A percentile compares a stretch with the other conserved stretches of the same genome.
Evolutionary conservation across 2,888 invertebrate species (phyloP).

Genomic region (Lissocephala sabroskyi): DNA sequence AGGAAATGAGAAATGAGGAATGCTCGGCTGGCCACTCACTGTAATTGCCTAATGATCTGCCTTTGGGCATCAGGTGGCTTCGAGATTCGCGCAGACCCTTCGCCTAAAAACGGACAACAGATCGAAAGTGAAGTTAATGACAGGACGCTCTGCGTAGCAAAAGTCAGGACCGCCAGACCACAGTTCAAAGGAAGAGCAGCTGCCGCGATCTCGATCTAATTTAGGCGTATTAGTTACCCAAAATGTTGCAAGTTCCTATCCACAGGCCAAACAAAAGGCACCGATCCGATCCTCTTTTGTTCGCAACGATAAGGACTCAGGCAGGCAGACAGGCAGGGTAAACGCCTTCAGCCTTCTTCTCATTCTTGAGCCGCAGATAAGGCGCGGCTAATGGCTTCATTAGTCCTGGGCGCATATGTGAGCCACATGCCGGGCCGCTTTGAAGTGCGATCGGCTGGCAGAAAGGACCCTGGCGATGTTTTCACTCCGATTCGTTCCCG

Average conservation of each 20-base stretch:
- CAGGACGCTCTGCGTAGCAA: slow-evolving; percentile 22
- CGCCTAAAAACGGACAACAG: slow-evolving; percentile 25
- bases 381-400: slow-evolving; percentile 58
- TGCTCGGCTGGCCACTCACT: slow-evolving; percentile 7
- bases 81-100: slow-evolving; percentile 33
- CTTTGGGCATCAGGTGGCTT: slow-evolving; percentile 53
- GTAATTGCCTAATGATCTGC: slow-evolving; percentile 46
- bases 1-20: no score
- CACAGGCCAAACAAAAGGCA: background rate
- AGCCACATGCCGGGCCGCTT: slow-evolving; percentile 52
- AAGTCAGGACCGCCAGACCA: slow-evolving; percentile 22
- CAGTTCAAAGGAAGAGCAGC: slow-evolving; percentile 42
- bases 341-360: slow-evolving; percentile 23
- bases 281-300: background rate
- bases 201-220: slow-evolving; percentile 58
- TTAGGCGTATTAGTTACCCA: slow-evolving; percentile 61
- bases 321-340: slow-evolving; percentile 15
- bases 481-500: slow-evolving; percentile 29
- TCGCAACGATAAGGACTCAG: no score
- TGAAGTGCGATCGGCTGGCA: slow-evolving; percentile 40
- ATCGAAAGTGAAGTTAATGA: slow-evolving; percentile 44
- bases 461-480: slow-evolving; percentile 17
- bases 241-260: slow-evolving; percentile 41
- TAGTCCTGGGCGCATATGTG: slow-evolving; percentile 43
- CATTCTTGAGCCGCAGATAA: slow-evolving; percentile 41